These are phyloP conservation scores for Nasalis larvatus DNA, from an alignment of 2,113 vertebrate genomes.

Conservation along the genomic window DNA sequence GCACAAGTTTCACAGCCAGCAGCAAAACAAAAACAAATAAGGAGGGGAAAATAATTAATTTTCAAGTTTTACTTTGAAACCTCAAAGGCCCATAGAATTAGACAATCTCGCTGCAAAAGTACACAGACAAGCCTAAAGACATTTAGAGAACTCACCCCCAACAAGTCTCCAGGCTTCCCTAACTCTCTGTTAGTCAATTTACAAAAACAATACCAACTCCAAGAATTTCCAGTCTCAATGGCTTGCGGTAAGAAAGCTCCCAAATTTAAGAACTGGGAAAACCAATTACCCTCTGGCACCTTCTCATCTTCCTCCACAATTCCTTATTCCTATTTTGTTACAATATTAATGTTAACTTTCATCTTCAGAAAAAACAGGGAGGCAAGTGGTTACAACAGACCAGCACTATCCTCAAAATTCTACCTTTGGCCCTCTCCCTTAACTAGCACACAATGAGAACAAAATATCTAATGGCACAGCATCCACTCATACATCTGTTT, in stretches of 20 bases:
- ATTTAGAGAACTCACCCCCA: conserved; percentile 15
- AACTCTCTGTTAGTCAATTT: not conserved
- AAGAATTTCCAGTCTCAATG: not conserved
- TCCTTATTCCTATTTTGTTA: not conserved
- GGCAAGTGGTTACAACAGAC: not conserved
- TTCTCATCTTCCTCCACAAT: not conserved
- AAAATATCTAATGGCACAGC: not conserved
- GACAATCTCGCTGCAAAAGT: conserved; percentile 14
- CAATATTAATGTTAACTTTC: not conserved
- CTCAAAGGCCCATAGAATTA: not conserved
- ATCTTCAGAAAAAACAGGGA: not conserved
- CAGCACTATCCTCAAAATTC: not conserved
- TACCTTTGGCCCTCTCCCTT: not conserved
- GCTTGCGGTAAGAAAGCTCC: not conserved
- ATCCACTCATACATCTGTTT: not conserved
- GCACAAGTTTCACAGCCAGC: conserved; percentile 66
- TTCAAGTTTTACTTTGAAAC: conserved; percentile 43
- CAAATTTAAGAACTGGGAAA: not conserved
- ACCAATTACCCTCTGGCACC: not conserved
- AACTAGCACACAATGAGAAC: not conserved
- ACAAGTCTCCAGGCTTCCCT: not conserved
- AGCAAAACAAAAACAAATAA: conserved; percentile 68
- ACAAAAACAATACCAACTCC: conserved; percentile 1
- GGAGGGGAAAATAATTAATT: not conserved
- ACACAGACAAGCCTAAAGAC: not conserved